Percentiles rank a stretch among this genome's conserved stretches.
Evolutionary conservation across 1,140 invertebrate genomes (phyloP).

Genomic region (Aphis craccivora): DNA sequence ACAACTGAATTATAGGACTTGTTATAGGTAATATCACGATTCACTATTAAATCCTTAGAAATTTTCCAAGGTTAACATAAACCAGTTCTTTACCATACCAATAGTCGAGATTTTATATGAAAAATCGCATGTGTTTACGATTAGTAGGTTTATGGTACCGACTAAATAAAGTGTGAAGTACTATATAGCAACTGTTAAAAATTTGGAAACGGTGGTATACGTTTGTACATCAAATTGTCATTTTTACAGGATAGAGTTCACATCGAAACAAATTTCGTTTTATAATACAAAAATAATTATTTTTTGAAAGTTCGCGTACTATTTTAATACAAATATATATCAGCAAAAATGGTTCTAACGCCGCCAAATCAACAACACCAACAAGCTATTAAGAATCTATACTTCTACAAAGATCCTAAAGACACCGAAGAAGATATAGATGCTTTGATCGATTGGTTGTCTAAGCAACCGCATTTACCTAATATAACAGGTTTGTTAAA

Average conservation of each 20-base stretch:
- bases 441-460: slow-evolving; percentile 44
- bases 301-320: not conserved
- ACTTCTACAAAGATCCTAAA: slow-evolving; percentile 15
- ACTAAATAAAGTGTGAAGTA: not conserved
- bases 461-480: slow-evolving; percentile 53
- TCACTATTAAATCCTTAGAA: not conserved
- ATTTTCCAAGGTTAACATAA: not conserved
- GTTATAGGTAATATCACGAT: not conserved
- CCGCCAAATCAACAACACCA: not conserved
- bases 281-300: no score
- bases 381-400: not conserved
- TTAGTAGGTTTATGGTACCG: not conserved
- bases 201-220: not conserved
- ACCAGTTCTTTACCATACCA: not conserved
- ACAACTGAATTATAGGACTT: not conserved
- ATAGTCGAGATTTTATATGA: not conserved
- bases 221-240: not conserved
- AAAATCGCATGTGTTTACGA: not conserved
- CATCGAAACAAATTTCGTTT: not conserved
- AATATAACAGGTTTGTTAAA: slow-evolving; percentile 34
- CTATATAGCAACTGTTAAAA: not conserved
- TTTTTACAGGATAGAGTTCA: not conserved
- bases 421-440: slow-evolving; percentile 36
- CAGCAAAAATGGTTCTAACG: not conserved
- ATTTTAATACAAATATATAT: not conserved